These are phyloP conservation scores for Zaprionus davidi DNA, from an alignment of 1,140 invertebrate species.

Conservation along the genomic window DNA sequence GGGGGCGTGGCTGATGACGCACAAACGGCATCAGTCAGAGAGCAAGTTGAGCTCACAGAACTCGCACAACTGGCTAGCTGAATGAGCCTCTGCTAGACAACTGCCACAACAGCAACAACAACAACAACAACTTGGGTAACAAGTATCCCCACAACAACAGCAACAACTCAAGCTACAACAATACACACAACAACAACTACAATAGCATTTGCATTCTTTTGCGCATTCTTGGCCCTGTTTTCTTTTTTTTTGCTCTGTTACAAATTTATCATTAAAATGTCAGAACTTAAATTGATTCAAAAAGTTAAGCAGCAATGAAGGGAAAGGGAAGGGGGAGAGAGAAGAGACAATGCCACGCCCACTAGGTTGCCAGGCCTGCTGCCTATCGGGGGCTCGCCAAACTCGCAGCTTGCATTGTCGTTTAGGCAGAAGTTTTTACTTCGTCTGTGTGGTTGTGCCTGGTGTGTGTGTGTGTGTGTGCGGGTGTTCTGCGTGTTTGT, in stretches of 20 bases:
- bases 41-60: background rate
- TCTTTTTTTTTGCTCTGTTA: constrained; percentile 56
- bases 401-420: constrained; percentile 35
- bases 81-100: constrained; percentile 19
- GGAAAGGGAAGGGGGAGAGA: background rate
- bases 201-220: constrained; percentile 24
- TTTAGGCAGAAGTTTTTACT: constrained; percentile 33
- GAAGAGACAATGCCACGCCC: constrained; percentile 22
- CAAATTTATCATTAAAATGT: constrained; percentile 83
- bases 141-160: background rate
- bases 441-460: background rate
- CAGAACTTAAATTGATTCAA: constrained; percentile 83
- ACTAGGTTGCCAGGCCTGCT: background rate
- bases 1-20: background rate
- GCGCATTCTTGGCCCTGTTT: constrained; percentile 52
- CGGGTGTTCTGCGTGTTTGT: constrained; percentile 1
- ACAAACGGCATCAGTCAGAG: constrained; percentile 17
- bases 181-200: constrained; percentile 3
- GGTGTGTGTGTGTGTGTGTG: background rate
- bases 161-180: background rate
- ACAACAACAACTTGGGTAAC: background rate
- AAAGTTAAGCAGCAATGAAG: constrained; percentile 54
- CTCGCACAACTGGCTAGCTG: constrained; percentile 14
- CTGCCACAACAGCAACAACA: constrained; percentile 1
- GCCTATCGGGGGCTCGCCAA: background rate